A percentile compares a stretch with the other conserved stretches of the same genome.
phyloP scores from a whole-genome alignment of 2,113 vertebrate genomes.

The Mesembrinibis cayennensis region DNA sequence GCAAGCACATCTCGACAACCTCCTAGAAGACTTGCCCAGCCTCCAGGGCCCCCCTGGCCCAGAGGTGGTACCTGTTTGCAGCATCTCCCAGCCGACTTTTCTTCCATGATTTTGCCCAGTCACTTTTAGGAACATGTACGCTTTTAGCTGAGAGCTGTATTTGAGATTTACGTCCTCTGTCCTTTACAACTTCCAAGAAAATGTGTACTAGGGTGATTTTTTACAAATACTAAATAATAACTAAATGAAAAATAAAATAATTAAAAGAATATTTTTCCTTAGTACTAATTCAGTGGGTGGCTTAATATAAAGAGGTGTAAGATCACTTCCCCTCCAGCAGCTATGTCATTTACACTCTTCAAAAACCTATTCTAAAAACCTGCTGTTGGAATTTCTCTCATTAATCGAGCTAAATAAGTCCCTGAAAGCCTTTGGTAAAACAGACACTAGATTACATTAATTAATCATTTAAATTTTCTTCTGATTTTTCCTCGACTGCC shows the following conservation, averaged over 20 bases:
- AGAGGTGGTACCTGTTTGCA: not conserved
- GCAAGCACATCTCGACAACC: not conserved
- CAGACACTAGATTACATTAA: constrained; percentile 70
- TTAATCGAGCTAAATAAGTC: constrained; percentile 61
- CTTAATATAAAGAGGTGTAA: constrained; percentile 10
- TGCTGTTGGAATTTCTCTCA: constrained; percentile 56
- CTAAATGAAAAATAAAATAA: not conserved
- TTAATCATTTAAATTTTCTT: constrained; percentile 74
- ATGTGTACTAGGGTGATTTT: not conserved
- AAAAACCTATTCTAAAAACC: constrained; percentile 40
- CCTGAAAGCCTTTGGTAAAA: constrained; percentile 69
- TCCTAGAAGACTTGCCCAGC: not conserved
- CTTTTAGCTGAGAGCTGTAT: not conserved
- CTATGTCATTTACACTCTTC: constrained; percentile 46
- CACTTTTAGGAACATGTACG: not conserved
- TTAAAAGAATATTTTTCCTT: not conserved
- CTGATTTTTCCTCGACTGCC: constrained; percentile 60
- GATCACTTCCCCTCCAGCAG: constrained; percentile 57
- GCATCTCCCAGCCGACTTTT: not conserved
- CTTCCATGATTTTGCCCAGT: not conserved
- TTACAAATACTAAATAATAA: not conserved
- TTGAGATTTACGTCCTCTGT: not conserved
- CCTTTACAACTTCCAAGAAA: not conserved
- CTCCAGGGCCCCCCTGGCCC: not conserved
- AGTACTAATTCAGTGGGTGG: constrained; percentile 10